Evolutionary conservation across 2,888 invertebrate species (phyloP), one percentile per base, ranked within the genome.

Genomic region (Volucella inflata): DNA sequence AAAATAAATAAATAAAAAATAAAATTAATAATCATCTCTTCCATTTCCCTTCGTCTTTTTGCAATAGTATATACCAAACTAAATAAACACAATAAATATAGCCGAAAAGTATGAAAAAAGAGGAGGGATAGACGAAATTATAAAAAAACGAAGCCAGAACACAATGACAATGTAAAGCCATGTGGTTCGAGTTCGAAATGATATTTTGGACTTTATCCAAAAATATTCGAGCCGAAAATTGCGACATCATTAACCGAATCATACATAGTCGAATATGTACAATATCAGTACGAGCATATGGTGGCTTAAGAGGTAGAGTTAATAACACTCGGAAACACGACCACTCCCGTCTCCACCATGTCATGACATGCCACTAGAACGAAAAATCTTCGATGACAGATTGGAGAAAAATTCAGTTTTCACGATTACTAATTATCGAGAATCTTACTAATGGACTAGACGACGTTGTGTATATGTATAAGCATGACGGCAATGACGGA

Each of bases 191-290:
- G 8, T 42, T 14, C 38, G 42, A 42, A 65, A 64, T 14, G 51
- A 77, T 67, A 72, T 82, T 82, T 76, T 82, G 82, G 82, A 77
- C 16, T 10, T 17, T n/a, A 55, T 82, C 82, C 82, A 82, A 82
- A 74, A 57, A 72, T 30, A 30, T 71, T 36, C 16, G 38, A 70
- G 40, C 50, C 12, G 38, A 78, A 78, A 71, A 72, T 72, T 82
- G 77, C 67, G 82, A 82, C 82, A 82, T 77, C 77, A 65, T 70
- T 59, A 64, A 71, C 59, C 55, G 42, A 70, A 44, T 36, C 17
- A n/a, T 11, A 46, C 11, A 12, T 40, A n/a, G n/a, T 30, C 12
- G 16, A 44, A 36, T 57, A n/a, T 30, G 12, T 44, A 60, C 42
- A 42, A 30, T 17, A 42, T 42, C 46, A n/a, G 38, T 64, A 36